These are phyloP conservation scores for Amiota mariae DNA, from an alignment of 2,888 invertebrate genomes.

Conservation along the genomic window DNA sequence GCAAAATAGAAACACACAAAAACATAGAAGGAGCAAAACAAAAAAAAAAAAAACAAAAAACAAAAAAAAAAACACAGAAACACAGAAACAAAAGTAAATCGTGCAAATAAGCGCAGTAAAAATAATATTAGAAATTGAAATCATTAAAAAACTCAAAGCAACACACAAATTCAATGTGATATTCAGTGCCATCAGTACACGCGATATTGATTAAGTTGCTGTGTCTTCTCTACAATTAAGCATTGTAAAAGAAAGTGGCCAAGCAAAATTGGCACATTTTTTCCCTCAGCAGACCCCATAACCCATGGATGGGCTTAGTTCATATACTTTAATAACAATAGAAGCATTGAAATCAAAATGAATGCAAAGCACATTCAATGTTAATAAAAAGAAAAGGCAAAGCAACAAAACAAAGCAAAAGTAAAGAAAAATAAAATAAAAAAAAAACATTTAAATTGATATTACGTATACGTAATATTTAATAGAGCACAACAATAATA, in stretches of 20 bases:
- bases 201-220: neutral
- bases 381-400: neutral
- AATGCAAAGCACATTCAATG: conserved; percentile 21
- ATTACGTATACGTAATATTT: conserved; percentile 19
- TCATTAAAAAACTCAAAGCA: neutral
- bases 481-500: neutral
- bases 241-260: neutral
- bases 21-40: no score
- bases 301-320: no score
- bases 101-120: neutral
- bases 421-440: neutral
- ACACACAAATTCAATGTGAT: neutral
- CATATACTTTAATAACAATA: neutral
- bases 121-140: neutral
- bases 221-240: neutral
- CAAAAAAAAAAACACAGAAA: no score
- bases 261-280: neutral
- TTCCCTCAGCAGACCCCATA: neutral
- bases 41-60: no score
- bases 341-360: conserved; percentile 1
- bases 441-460: neutral
- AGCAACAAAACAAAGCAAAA: neutral
- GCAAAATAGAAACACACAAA: no score
- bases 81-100: no score
- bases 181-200: neutral